These are phyloP conservation scores for Chloropsis hardwickii DNA, from an alignment of 2,113 vertebrate species.

Conservation along the genomic window DNA sequence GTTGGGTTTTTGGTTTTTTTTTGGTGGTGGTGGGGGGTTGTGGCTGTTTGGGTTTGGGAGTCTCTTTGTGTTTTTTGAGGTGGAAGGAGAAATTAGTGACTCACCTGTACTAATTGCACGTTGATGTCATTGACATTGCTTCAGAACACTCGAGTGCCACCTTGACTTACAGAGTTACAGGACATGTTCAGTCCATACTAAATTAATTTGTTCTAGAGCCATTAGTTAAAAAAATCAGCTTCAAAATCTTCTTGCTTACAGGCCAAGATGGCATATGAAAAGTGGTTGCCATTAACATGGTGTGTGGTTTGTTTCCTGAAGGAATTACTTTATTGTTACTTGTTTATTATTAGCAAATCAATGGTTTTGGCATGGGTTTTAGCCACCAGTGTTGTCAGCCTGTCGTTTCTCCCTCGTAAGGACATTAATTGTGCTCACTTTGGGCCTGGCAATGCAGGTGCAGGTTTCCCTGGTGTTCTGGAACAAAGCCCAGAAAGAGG, in stretches of 20 bases:
- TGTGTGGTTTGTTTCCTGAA: neutral
- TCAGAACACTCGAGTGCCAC: neutral
- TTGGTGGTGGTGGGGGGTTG: neutral
- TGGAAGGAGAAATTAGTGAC: neutral
- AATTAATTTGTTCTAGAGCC: neutral
- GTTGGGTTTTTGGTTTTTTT: neutral
- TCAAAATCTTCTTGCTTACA: neutral
- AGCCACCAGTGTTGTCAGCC: neutral
- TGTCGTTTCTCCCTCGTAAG: neutral
- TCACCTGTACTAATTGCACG: neutral
- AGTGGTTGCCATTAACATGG: neutral
- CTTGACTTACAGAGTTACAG: neutral
- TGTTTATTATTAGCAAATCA: neutral
- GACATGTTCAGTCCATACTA: neutral
- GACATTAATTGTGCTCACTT: neutral
- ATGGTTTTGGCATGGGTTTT: neutral
- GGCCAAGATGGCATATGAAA: neutral
- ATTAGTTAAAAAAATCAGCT: neutral
- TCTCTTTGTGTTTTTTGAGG: neutral
- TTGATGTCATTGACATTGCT: neutral
- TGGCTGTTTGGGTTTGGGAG: neutral
- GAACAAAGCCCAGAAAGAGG: neutral
- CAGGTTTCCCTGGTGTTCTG: neutral
- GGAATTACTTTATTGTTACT: neutral
- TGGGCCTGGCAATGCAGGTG: neutral